Evolutionary conservation across 2,888 invertebrate species (phyloP).

Genomic region (Pyrrhosoma nymphula): DNA sequence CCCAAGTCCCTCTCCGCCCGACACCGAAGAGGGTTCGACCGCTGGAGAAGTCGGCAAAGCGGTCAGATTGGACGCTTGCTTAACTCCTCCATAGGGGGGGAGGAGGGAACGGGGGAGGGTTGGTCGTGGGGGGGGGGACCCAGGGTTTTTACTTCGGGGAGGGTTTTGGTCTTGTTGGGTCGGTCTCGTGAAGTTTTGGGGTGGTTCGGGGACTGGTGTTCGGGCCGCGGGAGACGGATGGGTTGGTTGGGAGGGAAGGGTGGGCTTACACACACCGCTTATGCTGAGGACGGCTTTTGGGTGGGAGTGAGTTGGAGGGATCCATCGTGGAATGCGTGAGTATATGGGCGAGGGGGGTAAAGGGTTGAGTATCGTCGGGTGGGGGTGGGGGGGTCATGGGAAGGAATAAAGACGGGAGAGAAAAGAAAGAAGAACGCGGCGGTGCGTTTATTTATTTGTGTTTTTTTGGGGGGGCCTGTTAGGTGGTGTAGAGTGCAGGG

Average conservation of each 20-base stretch:
- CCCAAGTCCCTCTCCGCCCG: not conserved
- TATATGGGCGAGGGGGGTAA: not conserved
- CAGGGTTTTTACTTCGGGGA: no score
- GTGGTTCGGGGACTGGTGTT: not conserved
- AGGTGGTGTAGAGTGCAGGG: no score
- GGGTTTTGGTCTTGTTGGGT: no score
- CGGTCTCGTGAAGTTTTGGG: no score
- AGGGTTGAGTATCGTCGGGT: no score
- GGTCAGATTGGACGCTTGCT: constrained; percentile 56
- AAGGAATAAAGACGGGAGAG: no score
- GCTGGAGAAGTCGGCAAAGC: constrained; percentile 24
- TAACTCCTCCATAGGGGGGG: not conserved
- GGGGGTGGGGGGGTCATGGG: no score
- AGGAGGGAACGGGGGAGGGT: not conserved
- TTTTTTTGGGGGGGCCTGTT: no score
- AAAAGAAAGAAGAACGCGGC: no score
- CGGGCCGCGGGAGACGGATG: not conserved
- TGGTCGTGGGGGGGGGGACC: not conserved
- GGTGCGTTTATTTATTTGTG: no score
- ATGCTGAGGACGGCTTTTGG: no score
- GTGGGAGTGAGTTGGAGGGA: not conserved
- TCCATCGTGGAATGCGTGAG: not conserved
- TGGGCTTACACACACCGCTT: no score
- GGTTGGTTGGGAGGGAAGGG: not conserved
- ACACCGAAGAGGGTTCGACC: not conserved